phyloP scores from a whole-genome alignment of 2,888 invertebrate species.

The Leistus spinibarbis region DNA sequence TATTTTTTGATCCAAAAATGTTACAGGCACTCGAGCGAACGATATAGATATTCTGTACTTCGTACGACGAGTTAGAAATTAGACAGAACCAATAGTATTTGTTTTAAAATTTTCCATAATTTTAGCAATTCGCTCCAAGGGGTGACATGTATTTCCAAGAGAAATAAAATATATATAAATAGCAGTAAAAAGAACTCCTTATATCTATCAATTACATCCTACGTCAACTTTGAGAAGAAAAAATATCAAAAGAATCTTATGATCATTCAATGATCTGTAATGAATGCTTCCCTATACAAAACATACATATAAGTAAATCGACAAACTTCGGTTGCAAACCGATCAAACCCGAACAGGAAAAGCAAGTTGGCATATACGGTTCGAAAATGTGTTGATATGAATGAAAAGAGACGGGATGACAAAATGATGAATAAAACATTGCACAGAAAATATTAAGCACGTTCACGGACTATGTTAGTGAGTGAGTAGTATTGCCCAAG shows the following conservation, averaged over 20 bases:
- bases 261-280: background rate
- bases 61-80: no score
- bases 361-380: no score
- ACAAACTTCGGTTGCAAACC: background rate
- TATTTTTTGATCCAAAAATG: no score
- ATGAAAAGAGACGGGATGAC: slow-evolving; percentile 11
- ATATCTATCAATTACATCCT: background rate
- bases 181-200: background rate
- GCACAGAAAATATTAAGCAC: slow-evolving; percentile 31
- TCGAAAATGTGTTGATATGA: slow-evolving; percentile 12
- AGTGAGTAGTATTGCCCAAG: background rate
- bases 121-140: no score
- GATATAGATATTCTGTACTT: no score
- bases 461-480: slow-evolving; percentile 22
- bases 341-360: background rate
- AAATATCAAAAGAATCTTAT: background rate
- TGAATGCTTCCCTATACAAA: background rate
- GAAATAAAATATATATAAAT: background rate
- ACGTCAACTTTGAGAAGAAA: background rate
- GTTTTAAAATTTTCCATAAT: no score
- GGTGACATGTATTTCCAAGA: no score
- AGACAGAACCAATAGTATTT: no score
- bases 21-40: no score
- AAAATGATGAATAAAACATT: slow-evolving; percentile 33
- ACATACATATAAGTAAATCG: background rate